Evolutionary conservation across 2,797 vertebrate species (phyloP).

Genomic region (Rallus crepitans): DNA sequence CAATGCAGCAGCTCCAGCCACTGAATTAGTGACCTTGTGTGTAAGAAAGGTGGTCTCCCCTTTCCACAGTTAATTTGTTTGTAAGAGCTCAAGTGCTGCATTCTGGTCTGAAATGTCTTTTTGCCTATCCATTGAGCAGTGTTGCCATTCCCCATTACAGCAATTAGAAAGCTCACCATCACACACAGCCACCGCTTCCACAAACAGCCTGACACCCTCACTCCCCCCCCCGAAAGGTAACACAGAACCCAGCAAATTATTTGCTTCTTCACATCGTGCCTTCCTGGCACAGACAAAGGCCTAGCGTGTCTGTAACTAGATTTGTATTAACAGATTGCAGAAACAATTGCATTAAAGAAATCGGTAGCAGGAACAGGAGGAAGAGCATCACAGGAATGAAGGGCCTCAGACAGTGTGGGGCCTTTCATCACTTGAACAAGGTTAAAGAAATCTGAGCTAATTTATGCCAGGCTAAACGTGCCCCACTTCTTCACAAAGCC

Average conservation of each 20-base stretch:
- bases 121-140: not conserved
- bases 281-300: not conserved
- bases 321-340: not conserved
- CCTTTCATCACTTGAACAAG: not conserved
- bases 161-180: not conserved
- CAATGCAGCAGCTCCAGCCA: not conserved
- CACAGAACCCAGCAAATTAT: not conserved
- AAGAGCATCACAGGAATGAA: not conserved
- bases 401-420: not conserved
- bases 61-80: not conserved
- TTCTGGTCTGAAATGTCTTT: not conserved
- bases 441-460: not conserved
- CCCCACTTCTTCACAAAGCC: not conserved
- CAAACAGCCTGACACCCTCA: not conserved
- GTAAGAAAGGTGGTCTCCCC: not conserved
- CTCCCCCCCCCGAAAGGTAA: not conserved
- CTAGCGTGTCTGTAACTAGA: not conserved
- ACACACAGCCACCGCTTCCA: not conserved
- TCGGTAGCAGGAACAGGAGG: fast-evolving
- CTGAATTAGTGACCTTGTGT: not conserved
- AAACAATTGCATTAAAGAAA: not conserved
- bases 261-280: not conserved
- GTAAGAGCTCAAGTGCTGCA: not conserved
- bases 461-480: not conserved
- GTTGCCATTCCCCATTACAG: not conserved